Percentiles rank a stretch among this genome's conserved stretches.
phyloP scores from a whole-genome alignment of 2,888 invertebrate genomes.

The Chaetoderma sp. region DNA sequence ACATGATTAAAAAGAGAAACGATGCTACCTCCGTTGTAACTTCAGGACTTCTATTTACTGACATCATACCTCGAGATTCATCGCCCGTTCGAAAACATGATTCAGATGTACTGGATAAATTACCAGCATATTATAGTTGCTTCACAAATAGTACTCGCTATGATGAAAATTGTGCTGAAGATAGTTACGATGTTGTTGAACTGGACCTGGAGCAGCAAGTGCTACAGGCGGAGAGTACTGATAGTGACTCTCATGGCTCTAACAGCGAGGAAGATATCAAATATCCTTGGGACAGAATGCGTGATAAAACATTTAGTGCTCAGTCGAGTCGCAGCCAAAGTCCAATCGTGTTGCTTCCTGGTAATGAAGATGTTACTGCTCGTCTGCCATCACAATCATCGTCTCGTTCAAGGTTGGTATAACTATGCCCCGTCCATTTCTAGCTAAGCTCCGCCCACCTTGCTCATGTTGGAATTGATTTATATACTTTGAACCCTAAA shows the following conservation, averaged over 20 bases:
- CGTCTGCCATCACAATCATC: too few species aligned
- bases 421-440: too few species aligned
- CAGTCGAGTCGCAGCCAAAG: conserved; percentile 39
- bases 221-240: background rate
- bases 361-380: too few species aligned
- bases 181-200: background rate
- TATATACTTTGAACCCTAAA: too few species aligned
- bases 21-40: conserved; percentile 14
- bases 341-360: conserved; percentile 20
- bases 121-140: conserved; percentile 63
- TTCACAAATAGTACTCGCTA: conserved; percentile 66
- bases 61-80: conserved; percentile 44
- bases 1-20: conserved; percentile 39
- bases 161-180: conserved; percentile 32
- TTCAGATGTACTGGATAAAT: conserved; percentile 47
- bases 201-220: background rate
- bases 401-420: too few species aligned
- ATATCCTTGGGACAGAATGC: conserved; percentile 9
- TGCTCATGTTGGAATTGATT: too few species aligned
- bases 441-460: too few species aligned
- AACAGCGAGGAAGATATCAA: background rate
- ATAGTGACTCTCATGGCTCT: background rate
- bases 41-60: conserved; percentile 17
- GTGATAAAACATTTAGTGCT: background rate
- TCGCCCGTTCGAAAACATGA: conserved; percentile 42